Evolutionary conservation across 2,797 vertebrate genomes (phyloP).

Genomic region (Melanotaenia parkinsoni): DNA sequence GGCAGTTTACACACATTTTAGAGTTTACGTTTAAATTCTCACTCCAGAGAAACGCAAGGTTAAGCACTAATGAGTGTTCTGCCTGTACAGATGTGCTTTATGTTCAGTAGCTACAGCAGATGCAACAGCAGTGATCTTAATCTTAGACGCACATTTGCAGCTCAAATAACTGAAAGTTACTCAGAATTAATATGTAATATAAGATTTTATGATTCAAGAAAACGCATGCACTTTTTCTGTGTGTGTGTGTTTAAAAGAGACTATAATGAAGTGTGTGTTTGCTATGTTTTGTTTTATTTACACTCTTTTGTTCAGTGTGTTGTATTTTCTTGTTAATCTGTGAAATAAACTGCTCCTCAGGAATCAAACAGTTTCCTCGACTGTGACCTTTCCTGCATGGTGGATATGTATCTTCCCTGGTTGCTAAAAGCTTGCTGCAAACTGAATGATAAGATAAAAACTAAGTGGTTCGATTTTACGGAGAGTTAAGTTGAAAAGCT

Average conservation of each 20-base stretch:
- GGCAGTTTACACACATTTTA: constrained; percentile 4
- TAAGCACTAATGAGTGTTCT: constrained; percentile 14
- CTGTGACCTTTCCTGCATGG: neutral
- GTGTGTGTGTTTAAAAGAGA: too few relatives aligned
- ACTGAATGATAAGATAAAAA: neutral
- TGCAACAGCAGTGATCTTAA: too few relatives aligned
- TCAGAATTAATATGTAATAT: too few relatives aligned
- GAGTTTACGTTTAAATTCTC: constrained; percentile 23
- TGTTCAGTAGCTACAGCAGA: too few relatives aligned
- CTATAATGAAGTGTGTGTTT: too few relatives aligned
- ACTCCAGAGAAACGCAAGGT: constrained; percentile 17
- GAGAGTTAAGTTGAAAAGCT: neutral
- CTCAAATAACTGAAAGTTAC: too few relatives aligned
- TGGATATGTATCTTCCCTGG: neutral
- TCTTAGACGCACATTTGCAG: too few relatives aligned
- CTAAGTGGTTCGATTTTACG: neutral
- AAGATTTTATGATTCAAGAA: neutral
- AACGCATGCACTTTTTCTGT: too few relatives aligned
- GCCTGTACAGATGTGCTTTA: neutral
- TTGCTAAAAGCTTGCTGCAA: too few relatives aligned
- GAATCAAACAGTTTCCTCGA: neutral
- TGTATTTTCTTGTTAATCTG: too few relatives aligned
- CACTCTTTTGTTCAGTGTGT: neutral
- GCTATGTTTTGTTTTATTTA: neutral
- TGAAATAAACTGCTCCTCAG: too few relatives aligned